These are phyloP conservation scores for Epinotia nisella DNA, from an alignment of 2,888 invertebrate species.

Conservation along the genomic window DNA sequence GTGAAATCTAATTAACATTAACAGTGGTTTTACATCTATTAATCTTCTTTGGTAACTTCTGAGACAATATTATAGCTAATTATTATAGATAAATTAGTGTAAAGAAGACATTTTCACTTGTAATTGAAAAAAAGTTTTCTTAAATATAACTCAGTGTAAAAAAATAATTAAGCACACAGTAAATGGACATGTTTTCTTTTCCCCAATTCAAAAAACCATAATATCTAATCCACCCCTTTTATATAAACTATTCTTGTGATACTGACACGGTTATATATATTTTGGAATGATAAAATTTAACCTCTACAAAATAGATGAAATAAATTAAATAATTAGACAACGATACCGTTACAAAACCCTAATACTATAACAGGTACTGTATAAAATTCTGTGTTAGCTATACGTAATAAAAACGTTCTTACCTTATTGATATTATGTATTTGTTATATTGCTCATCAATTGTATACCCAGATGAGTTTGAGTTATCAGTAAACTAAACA, in stretches of 20 bases:
- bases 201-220: not conserved
- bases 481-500: not conserved
- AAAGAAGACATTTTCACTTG: not conserved
- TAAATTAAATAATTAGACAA: constrained; percentile 11
- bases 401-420: not conserved
- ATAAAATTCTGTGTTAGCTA: constrained; percentile 12
- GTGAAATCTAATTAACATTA: constrained; percentile 1
- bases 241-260: not conserved
- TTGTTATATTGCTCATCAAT: not conserved
- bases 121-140: too few relatives aligned
- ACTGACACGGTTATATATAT: not conserved
- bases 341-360: constrained; percentile 9
- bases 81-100: not conserved
- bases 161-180: too few relatives aligned
- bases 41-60: constrained; percentile 29
- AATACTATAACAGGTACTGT: constrained; percentile 33
- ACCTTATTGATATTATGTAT: not conserved
- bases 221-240: not conserved
- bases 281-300: constrained; percentile 31
- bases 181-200: not conserved
- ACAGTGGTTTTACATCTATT: not conserved
- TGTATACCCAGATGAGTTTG: not conserved
- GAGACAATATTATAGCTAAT: constrained; percentile 1
- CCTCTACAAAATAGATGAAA: constrained; percentile 11
- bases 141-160: too few relatives aligned